These are phyloP conservation scores for Sebastolobus altivelis DNA, from an alignment of 2,797 vertebrate species.

Conservation along the genomic window DNA sequence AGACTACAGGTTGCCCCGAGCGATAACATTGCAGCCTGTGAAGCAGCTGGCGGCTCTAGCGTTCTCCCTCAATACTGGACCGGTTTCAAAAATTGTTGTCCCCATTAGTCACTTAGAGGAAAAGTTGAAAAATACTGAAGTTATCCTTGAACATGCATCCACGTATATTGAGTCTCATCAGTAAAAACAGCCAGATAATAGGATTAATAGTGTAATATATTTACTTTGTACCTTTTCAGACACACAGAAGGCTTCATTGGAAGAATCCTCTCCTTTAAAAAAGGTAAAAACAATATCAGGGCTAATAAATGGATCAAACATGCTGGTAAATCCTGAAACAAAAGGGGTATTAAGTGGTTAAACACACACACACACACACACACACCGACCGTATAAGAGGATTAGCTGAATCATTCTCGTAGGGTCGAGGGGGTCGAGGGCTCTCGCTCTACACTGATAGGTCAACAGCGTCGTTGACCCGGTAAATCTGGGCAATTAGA, in stretches of 20 bases:
- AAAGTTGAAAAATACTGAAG: too few relatives aligned
- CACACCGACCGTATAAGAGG: background rate
- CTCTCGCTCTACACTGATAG: constrained; percentile 16
- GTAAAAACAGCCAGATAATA: background rate
- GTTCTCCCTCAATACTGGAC: too few relatives aligned
- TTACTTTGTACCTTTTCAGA: background rate
- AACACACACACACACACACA: constrained; percentile 4
- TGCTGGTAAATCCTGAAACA: background rate
- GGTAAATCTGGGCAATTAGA: constrained; percentile 53
- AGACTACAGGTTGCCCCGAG: too few relatives aligned
- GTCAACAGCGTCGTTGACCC: constrained; percentile 48
- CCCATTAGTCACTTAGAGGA: too few relatives aligned
- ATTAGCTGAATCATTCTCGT: constrained; percentile 23
- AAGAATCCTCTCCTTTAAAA: background rate
- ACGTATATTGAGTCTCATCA: background rate
- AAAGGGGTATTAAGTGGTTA: background rate
- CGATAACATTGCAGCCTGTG: too few relatives aligned
- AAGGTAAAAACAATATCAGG: background rate
- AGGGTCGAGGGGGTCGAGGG: constrained; percentile 31
- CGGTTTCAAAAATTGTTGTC: too few relatives aligned
- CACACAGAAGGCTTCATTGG: background rate
- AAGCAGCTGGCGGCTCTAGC: too few relatives aligned
- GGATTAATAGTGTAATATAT: background rate
- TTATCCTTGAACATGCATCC: background rate
- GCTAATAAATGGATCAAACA: background rate